Evolutionary conservation across 2,888 invertebrate species (phyloP).

Genomic region (Cabera pusaria): DNA sequence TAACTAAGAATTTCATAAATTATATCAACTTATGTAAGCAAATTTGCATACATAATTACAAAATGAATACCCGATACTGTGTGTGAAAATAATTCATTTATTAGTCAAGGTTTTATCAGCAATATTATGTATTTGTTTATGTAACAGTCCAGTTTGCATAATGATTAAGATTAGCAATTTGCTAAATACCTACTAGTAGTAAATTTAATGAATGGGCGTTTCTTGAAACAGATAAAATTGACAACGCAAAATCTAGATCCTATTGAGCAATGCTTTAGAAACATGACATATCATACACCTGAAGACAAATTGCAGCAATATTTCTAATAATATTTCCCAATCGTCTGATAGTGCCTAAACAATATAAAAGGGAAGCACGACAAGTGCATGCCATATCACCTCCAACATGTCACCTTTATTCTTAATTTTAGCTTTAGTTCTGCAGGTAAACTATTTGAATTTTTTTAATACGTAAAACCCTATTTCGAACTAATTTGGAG

Average conservation of each 20-base stretch:
- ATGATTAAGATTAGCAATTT: no score
- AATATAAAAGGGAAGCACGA: constrained; percentile 47
- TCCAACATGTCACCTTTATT: constrained; percentile 60
- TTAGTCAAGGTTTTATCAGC: no score
- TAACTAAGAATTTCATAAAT: no score
- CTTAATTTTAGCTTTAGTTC: constrained; percentile 57
- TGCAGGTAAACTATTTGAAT: constrained; percentile 56
- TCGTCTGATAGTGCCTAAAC: constrained; percentile 47
- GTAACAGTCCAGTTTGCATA: no score
- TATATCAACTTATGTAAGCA: no score
- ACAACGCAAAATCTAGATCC: background rate
- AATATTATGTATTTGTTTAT: no score
- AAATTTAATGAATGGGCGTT: no score
- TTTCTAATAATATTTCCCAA: constrained; percentile 51
- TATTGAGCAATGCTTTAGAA: constrained; percentile 34
- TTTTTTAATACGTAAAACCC: constrained; percentile 1
- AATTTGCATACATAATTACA: no score
- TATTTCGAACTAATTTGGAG: no score
- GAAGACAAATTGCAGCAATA: constrained; percentile 34
- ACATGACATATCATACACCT: constrained; percentile 42
- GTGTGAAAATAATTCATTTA: no score
- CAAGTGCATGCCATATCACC: constrained; percentile 34
- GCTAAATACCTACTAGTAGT: no score
- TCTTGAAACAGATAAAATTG: background rate
- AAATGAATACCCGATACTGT: no score